Evolutionary conservation across 2,113 vertebrate species (phyloP).

Genomic region (Numida meleagris): DNA sequence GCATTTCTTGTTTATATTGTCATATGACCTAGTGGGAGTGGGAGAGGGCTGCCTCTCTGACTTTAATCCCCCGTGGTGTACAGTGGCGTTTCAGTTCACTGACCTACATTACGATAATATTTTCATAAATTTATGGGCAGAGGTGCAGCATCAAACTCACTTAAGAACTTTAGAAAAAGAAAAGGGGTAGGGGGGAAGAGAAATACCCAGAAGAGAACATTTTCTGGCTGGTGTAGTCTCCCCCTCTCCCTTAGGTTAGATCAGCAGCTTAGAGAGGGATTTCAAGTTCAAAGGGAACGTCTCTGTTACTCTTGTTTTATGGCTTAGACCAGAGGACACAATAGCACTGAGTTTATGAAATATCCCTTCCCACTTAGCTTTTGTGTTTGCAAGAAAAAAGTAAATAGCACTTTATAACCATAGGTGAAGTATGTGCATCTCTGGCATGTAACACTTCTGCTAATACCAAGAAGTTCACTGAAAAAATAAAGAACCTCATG

Average conservation of each 20-base stretch:
- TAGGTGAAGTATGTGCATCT: conserved; percentile 15
- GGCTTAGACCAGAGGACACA: conserved; percentile 70
- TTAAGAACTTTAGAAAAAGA: conserved; percentile 50
- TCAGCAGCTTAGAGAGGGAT: conserved; percentile 70
- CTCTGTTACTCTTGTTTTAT: conserved; percentile 71
- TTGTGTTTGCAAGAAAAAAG: conserved; percentile 34
- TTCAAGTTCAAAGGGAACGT: conserved; percentile 74
- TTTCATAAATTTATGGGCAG: conserved; percentile 72
- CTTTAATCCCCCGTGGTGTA: conserved; percentile 63
- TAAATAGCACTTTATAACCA: conserved; percentile 17
- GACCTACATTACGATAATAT: conserved; percentile 77
- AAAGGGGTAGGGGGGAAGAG: neutral
- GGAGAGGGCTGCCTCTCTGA: conserved; percentile 51
- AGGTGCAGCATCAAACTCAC: conserved; percentile 70
- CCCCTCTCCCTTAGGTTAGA: conserved; percentile 61
- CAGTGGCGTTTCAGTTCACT: conserved; percentile 71
- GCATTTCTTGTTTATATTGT: conserved; percentile 75
- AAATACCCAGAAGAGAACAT: conserved; percentile 49
- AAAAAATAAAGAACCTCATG: neutral
- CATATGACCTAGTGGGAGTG: conserved; percentile 69
- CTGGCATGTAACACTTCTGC: neutral
- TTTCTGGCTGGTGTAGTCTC: conserved; percentile 23
- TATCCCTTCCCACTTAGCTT: conserved; percentile 50
- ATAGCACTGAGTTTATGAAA: conserved; percentile 62
- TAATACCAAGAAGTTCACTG: neutral